Base-by-base conservation (phyloP, 2,888 invertebrate genomes). In the Trisateles emortualis region DNA sequence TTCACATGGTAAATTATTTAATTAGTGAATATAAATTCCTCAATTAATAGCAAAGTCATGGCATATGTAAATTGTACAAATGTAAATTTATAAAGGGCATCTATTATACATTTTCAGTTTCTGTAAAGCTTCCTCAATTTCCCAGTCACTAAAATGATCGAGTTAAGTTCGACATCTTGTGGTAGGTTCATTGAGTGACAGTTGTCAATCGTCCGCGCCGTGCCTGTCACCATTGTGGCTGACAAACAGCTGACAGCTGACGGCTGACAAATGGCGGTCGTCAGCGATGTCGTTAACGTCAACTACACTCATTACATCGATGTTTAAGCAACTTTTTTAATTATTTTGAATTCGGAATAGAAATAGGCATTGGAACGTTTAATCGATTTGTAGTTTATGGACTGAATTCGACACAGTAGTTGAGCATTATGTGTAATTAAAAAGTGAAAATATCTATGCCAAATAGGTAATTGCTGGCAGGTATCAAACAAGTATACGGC, bases 201-300 rank as follows among this genome's bases (percentile, higher is more conserved):
- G 75, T 76, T 84, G 84, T 88, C 90, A 86, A 81, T 87, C 87
- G 83, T 71, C 73, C 79, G 64, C 76, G 76, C 84, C 65, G 81
- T 76, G 84, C 81, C 85, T 85, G 90, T 86, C 87, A 88, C 88
- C 88, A 86, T 86, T 86, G 83, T 78, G 75, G 74, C 76, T 80
- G 86, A 88, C 88, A 83, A 76, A 77, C 79, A 72, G 75, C 78
- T 80, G 85, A 86, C 84, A 86, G 81, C 82, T 82, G 85, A 83
- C 84, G 74, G 75, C 74, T 83, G 87, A 87, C 87, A 87, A 87
- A 86, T 83, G 85, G 75, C 76, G 72, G 57, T 68, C 65, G 69
- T 65, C 73, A 64, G 73, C 68, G 74, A 78, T 74, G 83, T 85
- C 86, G 79, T 78, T 80, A 78, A 76, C 79, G 81, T 86, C 86